phyloP scores from a whole-genome alignment of 2,113 vertebrate species.

The Chamaetylas fuelleborni region DNA sequence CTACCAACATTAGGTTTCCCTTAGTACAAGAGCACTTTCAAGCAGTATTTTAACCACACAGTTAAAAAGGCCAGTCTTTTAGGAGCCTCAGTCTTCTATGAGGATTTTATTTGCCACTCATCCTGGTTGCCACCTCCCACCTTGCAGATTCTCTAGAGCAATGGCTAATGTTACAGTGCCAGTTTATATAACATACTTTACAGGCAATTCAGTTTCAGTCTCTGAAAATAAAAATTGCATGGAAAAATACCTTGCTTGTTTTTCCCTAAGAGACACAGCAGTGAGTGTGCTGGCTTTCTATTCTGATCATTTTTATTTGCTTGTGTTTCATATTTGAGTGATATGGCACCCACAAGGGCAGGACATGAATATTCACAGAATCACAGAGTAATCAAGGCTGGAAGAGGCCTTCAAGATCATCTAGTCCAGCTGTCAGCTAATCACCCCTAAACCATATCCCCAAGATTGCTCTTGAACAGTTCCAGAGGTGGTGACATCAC shows the following conservation, averaged over 20 bases:
- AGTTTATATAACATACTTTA: background rate
- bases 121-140: background rate
- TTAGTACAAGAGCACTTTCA: background rate
- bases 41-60: background rate
- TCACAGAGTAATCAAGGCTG: background rate
- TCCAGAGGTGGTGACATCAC: background rate
- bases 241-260: background rate
- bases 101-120: background rate
- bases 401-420: background rate
- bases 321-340: background rate
- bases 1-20: background rate
- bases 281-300: background rate
- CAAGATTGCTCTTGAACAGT: background rate
- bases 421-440: background rate
- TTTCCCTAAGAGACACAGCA: background rate
- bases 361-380: background rate
- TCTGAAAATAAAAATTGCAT: background rate
- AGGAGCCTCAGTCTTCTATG: background rate
- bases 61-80: background rate
- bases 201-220: background rate
- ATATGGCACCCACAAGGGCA: background rate
- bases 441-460: background rate
- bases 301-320: background rate
- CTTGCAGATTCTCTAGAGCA: background rate
- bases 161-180: background rate